Evolutionary conservation across 2,888 invertebrate species (phyloP), one percentile per base, ranked within the genome.

Genomic region (Drosophila trichaetosa): DNA sequence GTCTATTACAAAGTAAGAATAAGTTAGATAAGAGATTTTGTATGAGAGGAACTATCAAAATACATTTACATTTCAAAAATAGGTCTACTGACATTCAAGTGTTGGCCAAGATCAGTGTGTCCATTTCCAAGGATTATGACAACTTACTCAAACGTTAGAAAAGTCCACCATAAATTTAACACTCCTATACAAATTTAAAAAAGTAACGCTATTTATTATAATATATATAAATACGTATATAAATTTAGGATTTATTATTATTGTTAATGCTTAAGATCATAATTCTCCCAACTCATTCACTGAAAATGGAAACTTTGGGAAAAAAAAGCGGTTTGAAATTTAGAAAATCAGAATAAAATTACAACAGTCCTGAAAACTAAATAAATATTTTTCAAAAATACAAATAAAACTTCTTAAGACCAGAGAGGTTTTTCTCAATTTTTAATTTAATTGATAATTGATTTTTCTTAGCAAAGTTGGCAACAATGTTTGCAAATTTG

Each of bases 401-500:
- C n/a, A n/a, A n/a, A n/a, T n/a, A n/a, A 4, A 13, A 34, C 13
- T 34, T 13, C 2, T 18, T 36, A 36, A 18, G 3, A 36, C 7
- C 7, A 36, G 16, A 16, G 7, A 18, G 0, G 6, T 7, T 21
- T 42, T 42, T 21, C 21, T 42, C 1, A 7, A 4, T 13, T 6
- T 3, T 21, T 4, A 46, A 21, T 13, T 21, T 13, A 2, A 21
- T 4, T 21, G 13, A 16, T 21, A 21, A 4, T 42, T 21, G 1
- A 42, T n/a, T n/a, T n/a, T 46, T 21, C 46, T 21, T 21, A 7
- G 1, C 1, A 13, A 46, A 21, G 4, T 46, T 21, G 7, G 4
- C 13, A 21, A 21, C 3, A 3, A 6, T 13, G 3, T 7, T 13
- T 21, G 3, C 4, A 4, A 0, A 2, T 42, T 42, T 21, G 0